Conservation (phyloP, 2,113 vertebrate species). For the Mormyrus lacerda region DNA sequence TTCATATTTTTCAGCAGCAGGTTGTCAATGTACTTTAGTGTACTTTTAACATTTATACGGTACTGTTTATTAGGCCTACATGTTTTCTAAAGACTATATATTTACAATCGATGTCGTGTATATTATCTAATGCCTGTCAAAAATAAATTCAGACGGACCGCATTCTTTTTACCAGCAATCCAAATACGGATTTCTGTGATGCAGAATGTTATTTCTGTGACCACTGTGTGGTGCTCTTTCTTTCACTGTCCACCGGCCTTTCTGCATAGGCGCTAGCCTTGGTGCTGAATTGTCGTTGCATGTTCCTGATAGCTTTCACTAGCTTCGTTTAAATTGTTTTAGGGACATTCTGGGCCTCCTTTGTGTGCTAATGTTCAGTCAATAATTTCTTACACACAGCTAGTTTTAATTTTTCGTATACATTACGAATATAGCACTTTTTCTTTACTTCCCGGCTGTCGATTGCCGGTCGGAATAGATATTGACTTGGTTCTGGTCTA, state of each 20-base stretch:
- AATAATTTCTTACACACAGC: neutral
- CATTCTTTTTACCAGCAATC: neutral
- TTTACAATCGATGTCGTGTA: neutral
- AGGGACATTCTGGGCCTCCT: neutral
- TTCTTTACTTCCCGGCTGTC: neutral
- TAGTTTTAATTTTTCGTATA: neutral
- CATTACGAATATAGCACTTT: neutral
- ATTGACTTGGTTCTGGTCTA: neutral
- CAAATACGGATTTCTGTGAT: neutral
- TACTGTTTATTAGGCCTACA: neutral
- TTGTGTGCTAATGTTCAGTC: neutral
- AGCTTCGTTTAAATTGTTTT: neutral
- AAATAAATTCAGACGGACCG: neutral
- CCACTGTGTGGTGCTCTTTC: slow-evolving; percentile 37
- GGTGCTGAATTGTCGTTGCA: slow-evolving; percentile 41
- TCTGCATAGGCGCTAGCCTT: slow-evolving; percentile 20
- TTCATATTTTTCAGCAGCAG: neutral
- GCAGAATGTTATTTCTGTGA: neutral
- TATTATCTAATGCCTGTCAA: neutral
- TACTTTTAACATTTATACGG: neutral
- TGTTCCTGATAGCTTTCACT: neutral
- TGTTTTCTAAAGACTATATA: neutral
- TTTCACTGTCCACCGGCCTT: slow-evolving; percentile 23
- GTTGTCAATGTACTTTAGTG: neutral
- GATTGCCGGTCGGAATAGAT: neutral